Percentiles rank a stretch among this genome's conserved stretches.
Evolutionary conservation across 1,140 invertebrate species (phyloP).

Genomic region (Gerris buenoi): DNA sequence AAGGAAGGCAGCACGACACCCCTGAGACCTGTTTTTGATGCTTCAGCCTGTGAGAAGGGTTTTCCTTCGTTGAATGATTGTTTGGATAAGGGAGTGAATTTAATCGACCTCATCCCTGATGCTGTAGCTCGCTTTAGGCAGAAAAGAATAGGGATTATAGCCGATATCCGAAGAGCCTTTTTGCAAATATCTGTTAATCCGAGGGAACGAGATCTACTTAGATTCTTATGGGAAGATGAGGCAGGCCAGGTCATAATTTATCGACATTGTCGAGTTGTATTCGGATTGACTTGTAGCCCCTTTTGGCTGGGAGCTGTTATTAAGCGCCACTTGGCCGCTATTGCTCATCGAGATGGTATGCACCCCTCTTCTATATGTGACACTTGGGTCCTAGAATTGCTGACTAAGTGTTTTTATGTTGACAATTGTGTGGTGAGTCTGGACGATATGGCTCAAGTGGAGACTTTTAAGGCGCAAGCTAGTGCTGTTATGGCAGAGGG

Average conservation of each 20-base stretch:
- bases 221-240: conserved; percentile 22
- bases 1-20: not conserved
- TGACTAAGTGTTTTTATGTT: conserved; percentile 11
- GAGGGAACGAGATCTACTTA: conserved; percentile 22
- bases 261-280: conserved; percentile 15
- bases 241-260: conserved; percentile 11
- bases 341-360: conserved; percentile 4
- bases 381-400: not conserved
- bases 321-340: not conserved
- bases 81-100: no score
- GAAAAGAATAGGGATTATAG: conserved; percentile 24
- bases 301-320: conserved; percentile 3
- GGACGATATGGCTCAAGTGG: conserved; percentile 9
- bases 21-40: not conserved
- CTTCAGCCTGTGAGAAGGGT: not conserved
- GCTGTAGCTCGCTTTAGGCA: conserved; percentile 26
- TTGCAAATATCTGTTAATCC: conserved; percentile 23
- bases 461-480: conserved; percentile 5
- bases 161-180: conserved; percentile 30
- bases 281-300: no score
- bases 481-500: conserved; percentile 11
- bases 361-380: not conserved
- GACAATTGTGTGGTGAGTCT: conserved; percentile 14
- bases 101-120: conserved; percentile 20
- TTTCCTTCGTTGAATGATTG: no score